Base-by-base conservation (phyloP, 1,140 invertebrate species). In the Gerris buenoi region DNA sequence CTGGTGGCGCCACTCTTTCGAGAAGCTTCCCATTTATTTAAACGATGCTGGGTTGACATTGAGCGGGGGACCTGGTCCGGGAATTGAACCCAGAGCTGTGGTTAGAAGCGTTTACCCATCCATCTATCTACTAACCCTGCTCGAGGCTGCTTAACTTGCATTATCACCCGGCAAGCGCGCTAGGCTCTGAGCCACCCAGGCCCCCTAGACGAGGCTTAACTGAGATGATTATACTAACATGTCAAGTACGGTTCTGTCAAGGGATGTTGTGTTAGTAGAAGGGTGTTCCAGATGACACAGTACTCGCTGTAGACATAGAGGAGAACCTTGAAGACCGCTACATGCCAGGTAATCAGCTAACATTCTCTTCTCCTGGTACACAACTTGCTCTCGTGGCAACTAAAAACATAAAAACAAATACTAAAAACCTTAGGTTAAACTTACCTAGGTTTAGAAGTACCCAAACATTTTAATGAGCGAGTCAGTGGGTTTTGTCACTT, bases 211-310 rank as follows among this genome's bases (percentile, higher is more conserved):
- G 18, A 46, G 33, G 18, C 33, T 10, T 46, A 10, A 5, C 33
- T 5, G 33, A 46, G 23, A 60, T 33, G 22, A 13, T 13, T 46
- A 26, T 29, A 69, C 63, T 69, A 28, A 69, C 68, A 69, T 67
- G n/a, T 67, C 58, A 22, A 69, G 57, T 33, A 69, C 68, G 25
- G 67, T 33, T 25, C 56, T 63, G 27, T 69, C 68, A 2, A 69
- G 26, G 3, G 0, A 1, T 13, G 68, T 69, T 15, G 59, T 15
- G 27, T 69, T 69, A 18, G 59, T 23, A 5, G 25, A 61, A 27
- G 66, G 63, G 23, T 67, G 66, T 26, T 56, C 61, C 1, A 69
- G 58, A 57, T 69, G 65, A 28, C 68, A 69, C 15, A 65, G 29
- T 10, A 69, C n/a, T 27, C 68, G 28, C 58, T 69, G 65, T n/a